Conservation (phyloP, 1,140 invertebrate species). For the Lasaia peninsularis region DNA sequence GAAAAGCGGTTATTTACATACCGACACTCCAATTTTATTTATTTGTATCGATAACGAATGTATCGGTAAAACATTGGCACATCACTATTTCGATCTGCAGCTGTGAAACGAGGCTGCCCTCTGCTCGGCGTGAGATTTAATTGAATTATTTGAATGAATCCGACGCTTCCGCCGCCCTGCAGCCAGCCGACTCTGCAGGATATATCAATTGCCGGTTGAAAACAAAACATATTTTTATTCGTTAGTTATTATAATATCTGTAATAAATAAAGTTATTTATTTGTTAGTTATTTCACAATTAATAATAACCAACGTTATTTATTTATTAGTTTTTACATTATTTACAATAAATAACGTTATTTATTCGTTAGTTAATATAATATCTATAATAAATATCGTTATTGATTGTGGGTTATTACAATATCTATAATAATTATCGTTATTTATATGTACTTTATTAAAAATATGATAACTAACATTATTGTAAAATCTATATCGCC, state of each 20-base stretch:
- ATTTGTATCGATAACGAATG: conserved; percentile 2
- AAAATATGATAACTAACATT: too few species aligned
- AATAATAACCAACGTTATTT: too few species aligned
- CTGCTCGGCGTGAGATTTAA: conserved; percentile 62
- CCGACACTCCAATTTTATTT: too few species aligned
- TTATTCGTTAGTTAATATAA: too few species aligned
- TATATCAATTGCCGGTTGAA: conserved; percentile 64
- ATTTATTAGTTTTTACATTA: conserved; percentile 25
- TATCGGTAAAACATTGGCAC: conserved; percentile 16
- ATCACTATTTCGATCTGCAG: conserved; percentile 55
- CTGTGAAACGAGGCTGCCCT: conserved; percentile 61
- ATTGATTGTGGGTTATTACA: conserved; percentile 28
- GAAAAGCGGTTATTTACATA: too few species aligned
- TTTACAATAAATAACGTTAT: neutral
- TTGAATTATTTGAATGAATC: conserved; percentile 73
- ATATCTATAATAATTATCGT: neutral
- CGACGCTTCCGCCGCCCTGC: conserved; percentile 62
- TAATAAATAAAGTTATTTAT: neutral
- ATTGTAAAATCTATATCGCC: too few species aligned
- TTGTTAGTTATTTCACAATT: too few species aligned
- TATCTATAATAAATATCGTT: too few species aligned
- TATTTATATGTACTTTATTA: too few species aligned
- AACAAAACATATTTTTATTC: conserved; percentile 43
- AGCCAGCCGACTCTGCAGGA: conserved; percentile 50
- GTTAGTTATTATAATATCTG: conserved; percentile 21